Percentiles rank a stretch among this genome's conserved stretches.
These are phyloP conservation scores for Manis javanica DNA, from an alignment of 2,797 vertebrate genomes.

Conservation along the genomic window DNA sequence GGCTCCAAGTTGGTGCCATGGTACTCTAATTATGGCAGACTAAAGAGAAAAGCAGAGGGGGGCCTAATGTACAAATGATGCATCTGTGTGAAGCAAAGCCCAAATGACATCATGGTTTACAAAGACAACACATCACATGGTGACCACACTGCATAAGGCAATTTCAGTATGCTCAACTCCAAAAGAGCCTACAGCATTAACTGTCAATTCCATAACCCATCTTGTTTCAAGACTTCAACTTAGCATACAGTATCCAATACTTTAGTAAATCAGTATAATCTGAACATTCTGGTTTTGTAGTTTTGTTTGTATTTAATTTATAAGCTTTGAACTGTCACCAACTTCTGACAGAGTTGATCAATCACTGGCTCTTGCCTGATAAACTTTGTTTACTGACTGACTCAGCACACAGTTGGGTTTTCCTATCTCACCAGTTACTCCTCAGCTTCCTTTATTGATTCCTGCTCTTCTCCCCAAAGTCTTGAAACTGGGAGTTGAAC, in stretches of 20 bases:
- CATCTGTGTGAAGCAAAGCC: not conserved
- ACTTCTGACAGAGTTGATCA: not conserved
- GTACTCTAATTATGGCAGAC: not conserved
- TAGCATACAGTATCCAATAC: not conserved
- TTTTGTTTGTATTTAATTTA: not conserved
- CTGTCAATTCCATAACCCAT: not conserved
- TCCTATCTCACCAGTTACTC: not conserved
- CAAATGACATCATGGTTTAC: not conserved
- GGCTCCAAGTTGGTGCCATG: not conserved
- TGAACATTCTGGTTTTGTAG: not conserved
- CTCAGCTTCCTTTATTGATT: not conserved
- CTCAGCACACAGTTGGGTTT: not conserved
- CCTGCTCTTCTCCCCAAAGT: not conserved
- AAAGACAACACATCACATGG: not conserved
- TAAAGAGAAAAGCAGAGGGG: not conserved
- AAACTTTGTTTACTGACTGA: not conserved
- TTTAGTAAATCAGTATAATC: not conserved
- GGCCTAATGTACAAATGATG: not conserved
- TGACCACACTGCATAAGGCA: not conserved
- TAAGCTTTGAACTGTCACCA: slow-evolving; percentile 9
- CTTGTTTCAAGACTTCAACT: not conserved
- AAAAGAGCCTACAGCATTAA: not conserved
- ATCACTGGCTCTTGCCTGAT: not conserved
- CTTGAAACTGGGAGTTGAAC: not conserved
- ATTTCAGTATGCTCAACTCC: not conserved